Evolutionary conservation across 1,140 invertebrate genomes (phyloP).

Genomic region (Diorhabda elongata): DNA sequence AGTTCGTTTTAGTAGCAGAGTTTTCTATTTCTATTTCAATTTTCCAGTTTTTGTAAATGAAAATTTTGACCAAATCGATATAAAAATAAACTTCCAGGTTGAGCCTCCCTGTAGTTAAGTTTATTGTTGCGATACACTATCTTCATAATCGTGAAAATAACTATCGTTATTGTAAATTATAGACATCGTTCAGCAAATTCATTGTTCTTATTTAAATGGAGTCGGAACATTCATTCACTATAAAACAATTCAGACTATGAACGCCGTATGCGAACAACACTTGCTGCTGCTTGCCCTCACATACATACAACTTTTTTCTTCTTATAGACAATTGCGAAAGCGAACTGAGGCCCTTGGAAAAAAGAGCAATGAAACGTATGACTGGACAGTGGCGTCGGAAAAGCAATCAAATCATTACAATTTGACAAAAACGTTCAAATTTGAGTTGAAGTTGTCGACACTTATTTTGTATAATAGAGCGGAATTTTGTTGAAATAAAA

Average conservation of each 20-base stretch:
- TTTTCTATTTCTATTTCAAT: too few relatives aligned
- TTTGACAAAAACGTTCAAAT: too few relatives aligned
- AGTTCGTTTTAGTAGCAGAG: too few relatives aligned
- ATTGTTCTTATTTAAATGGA: constrained; percentile 16
- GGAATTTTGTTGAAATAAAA: too few relatives aligned
- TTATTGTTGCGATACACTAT: neutral
- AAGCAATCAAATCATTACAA: neutral
- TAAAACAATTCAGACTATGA: constrained; percentile 7
- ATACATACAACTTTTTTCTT: neutral
- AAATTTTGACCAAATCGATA: too few relatives aligned
- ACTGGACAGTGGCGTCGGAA: neutral
- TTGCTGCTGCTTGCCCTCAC: neutral
- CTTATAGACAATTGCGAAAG: neutral
- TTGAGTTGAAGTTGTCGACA: too few relatives aligned
- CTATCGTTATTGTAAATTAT: neutral
- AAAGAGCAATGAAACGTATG: neutral
- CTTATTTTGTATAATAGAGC: too few relatives aligned
- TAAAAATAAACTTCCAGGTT: too few relatives aligned
- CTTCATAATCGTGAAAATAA: constrained; percentile 4
- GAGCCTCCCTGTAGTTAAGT: neutral
- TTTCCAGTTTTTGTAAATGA: too few relatives aligned
- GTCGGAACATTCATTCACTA: neutral
- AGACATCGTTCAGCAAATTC: constrained; percentile 5
- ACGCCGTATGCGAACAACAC: neutral
- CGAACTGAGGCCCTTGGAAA: neutral